Base-by-base conservation (phyloP, 2,797 vertebrate species). In the Adrianichthys oophorus region DNA sequence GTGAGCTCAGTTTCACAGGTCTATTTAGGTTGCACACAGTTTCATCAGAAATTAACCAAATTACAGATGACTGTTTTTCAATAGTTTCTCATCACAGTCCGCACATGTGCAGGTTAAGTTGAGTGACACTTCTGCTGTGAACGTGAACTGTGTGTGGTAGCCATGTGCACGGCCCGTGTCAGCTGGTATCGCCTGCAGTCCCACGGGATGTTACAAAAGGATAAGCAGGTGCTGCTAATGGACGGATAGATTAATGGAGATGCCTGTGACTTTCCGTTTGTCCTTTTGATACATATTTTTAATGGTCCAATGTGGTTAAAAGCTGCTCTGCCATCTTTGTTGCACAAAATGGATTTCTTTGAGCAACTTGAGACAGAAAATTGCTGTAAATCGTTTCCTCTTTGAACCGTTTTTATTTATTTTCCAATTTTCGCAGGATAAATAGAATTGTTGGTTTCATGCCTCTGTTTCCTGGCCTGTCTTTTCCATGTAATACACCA, bases 161-260 rank as follows among this genome's bases (percentile, higher is more conserved):
- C 32, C 32, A 37, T 10, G 10, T 10, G 10, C 40, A 4, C 16
- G 12, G n/a, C 14, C 8, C 8, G 32, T 15, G 24, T 61, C 50
- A 24, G 26, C 29, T 26, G 59, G 59, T 42, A 17, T 24, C 8
- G 4, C 16, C 49, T 45, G n/a, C 3, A 0, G 7, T 48, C 50
- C 13, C 44, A 12, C 2, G 32, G 41, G 51, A 41, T 0, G 14
- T 21, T 53, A 32, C 42, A 16, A 62, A 41, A 15, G 44, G 50
- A 47, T 26, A 41, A 41, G 32, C 18, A 61, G 59, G 37, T 32
- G 13, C 45, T 16, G 41, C 24, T 52, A 59, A 52, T 60, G 48
- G 48, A 52, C 21, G 44, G 16, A 42, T 26, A 16, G 50, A 41
- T 48, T 26, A 17, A 15, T 26, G 17, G 5, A 58, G 18, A 40